A percentile compares a stretch with the other conserved stretches of the same genome.
Evolutionary conservation across 2,888 invertebrate genomes (phyloP).

Genomic region (Megamerina dolium): DNA sequence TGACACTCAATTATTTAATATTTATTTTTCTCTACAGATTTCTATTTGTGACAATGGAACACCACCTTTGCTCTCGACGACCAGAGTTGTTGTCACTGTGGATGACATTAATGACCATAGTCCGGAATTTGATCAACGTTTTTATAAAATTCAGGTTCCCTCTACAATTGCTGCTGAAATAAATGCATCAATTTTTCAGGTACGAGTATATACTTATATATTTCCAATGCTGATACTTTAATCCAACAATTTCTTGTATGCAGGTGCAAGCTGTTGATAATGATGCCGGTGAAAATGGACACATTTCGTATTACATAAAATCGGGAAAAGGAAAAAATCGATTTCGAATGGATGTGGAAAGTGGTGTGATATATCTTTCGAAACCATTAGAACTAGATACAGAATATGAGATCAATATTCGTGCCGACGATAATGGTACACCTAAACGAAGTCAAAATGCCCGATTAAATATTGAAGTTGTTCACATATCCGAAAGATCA

Average conservation of each 20-base stretch:
- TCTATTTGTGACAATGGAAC: constrained; percentile 72
- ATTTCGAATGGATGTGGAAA: constrained; percentile 74
- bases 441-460: constrained; percentile 70
- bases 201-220: constrained; percentile 32
- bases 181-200: constrained; percentile 59
- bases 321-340: constrained; percentile 72
- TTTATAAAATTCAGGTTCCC: constrained; percentile 76
- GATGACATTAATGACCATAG: constrained; percentile 83
- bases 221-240: no score
- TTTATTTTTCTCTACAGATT: constrained; percentile 51
- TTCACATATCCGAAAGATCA: constrained; percentile 56
- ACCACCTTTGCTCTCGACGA: constrained; percentile 68
- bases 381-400: constrained; percentile 62
- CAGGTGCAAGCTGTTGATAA: constrained; percentile 66
- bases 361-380: constrained; percentile 75
- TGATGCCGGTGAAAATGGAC: constrained; percentile 76
- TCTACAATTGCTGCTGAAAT: constrained; percentile 50
- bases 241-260: neutral
- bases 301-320: constrained; percentile 74
- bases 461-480: constrained; percentile 65
- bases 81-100: constrained; percentile 73
- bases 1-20: neutral
- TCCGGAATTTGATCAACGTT: constrained; percentile 76
- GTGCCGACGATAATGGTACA: constrained; percentile 72
- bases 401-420: constrained; percentile 46